Percentiles rank a stretch among this genome's conserved stretches.
Conservation (phyloP, 2,113 vertebrate species). For the Brachyhypopomus gauderio region DNA sequence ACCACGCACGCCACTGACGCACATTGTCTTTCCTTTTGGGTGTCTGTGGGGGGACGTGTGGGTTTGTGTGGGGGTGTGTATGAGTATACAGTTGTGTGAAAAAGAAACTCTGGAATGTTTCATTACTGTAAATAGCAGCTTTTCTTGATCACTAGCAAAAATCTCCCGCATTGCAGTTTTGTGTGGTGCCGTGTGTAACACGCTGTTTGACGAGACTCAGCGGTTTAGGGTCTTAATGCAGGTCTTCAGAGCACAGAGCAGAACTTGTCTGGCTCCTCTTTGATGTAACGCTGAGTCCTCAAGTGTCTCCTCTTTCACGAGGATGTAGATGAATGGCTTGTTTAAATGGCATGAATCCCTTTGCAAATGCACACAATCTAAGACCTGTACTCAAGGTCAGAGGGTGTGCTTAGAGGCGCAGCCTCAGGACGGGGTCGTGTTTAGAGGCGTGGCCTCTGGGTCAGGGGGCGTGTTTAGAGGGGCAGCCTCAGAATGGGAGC, state of each 20-base stretch:
- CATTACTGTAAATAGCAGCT: neutral
- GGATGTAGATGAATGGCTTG: slow-evolving; percentile 48
- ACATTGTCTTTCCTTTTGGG: slow-evolving; percentile 49
- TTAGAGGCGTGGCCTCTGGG: too few relatives aligned
- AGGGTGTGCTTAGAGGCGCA: too few relatives aligned
- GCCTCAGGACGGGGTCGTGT: too few relatives aligned
- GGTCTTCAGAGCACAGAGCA: slow-evolving; percentile 34
- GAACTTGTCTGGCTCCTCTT: slow-evolving; percentile 31
- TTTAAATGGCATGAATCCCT: slow-evolving; percentile 38
- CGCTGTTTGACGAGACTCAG: slow-evolving; percentile 7
- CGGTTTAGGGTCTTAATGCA: slow-evolving; percentile 43
- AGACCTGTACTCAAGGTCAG: slow-evolving; percentile 39
- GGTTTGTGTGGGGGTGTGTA: neutral
- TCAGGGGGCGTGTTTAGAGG: too few relatives aligned
- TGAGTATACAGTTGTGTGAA: neutral
- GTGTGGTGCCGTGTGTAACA: neutral
- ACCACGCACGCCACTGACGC: slow-evolving; percentile 50
- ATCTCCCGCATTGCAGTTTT: too few relatives aligned
- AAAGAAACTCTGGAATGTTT: neutral
- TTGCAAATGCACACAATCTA: slow-evolving; percentile 41
- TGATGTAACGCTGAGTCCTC: slow-evolving; percentile 27
- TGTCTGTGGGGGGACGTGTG: neutral
- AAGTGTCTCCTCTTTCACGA: slow-evolving; percentile 32
- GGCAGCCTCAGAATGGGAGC: too few relatives aligned
- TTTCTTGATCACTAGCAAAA: neutral